Evolutionary conservation across 2,797 vertebrate genomes (phyloP), one percentile per base, ranked within the genome.

Genomic region (Xenentodon cancila): DNA sequence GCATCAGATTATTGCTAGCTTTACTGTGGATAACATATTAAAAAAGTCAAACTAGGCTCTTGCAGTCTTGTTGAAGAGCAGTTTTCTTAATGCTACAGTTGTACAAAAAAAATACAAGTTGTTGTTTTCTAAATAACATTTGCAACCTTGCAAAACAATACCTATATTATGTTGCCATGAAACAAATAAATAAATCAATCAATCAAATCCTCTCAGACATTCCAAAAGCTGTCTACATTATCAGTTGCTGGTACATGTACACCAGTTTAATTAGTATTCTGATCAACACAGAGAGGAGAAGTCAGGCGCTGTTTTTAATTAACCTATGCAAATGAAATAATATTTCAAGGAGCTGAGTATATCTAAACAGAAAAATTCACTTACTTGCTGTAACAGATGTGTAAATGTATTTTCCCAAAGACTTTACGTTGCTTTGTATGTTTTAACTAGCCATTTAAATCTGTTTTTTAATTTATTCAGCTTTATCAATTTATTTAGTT

Each of bases 271-370:
- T 91, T 92, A 88, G 79, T 80, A 90, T 91, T 92, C 82, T 54
- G 79, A 87, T 88, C 80, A 72, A 80, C 82, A 82, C 42, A 58
- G 68, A 85, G 89, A 88, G 77, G 50, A 71, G 71, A 81, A 90
- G 75, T 86, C 79, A 87, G 81, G 88, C 71, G 61, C 75, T 64
- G 72, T 73, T 91, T 92, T 93, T 89, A 92, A 92, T 93, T 91
- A 92, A 92, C 88, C 88, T 90, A 89, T 93, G 88, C 88, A 91
- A 92, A 92, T 92, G 58, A 89, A 92, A 91, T 81, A 55, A 88
- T 78, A 79, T 82, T 89, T 80, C 79, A 77, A 87, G 74, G 68
- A 84, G 70, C 50, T 58, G 79, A 81, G 68, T 66, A 69, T 69
- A 73, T 64, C 46, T 60, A 78, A 56, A 66, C 78, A 73, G 76